phyloP scores from a whole-genome alignment of 2,113 vertebrate genomes.

The Helogale parvula region DNA sequence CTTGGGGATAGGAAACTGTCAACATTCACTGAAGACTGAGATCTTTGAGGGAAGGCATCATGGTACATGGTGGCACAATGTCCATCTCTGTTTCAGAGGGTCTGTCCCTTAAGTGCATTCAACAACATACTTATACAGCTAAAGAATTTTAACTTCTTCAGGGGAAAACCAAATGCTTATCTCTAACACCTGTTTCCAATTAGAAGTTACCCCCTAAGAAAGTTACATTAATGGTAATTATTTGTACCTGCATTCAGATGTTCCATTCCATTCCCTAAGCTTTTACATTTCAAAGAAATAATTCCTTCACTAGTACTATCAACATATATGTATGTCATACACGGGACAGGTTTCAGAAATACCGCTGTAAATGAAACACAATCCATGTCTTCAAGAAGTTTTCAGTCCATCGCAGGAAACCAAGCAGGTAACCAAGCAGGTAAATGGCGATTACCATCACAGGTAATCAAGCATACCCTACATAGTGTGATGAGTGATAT shows the following conservation, averaged over 20 bases:
- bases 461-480: not conserved
- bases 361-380: not conserved
- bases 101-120: not conserved
- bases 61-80: not conserved
- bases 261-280: not conserved
- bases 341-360: not conserved
- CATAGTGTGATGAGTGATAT: not conserved
- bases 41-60: not conserved
- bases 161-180: not conserved
- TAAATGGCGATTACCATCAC: no score
- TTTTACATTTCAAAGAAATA: not conserved
- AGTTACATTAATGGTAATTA: not conserved
- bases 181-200: conserved; percentile 17
- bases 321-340: not conserved
- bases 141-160: not conserved
- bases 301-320: not conserved
- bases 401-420: conserved; percentile 10
- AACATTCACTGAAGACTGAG: not conserved
- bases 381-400: not conserved
- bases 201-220: not conserved
- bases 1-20: not conserved
- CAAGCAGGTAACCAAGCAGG: not conserved
- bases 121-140: not conserved
- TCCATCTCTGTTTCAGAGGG: not conserved
- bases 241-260: not conserved